Base-by-base conservation (phyloP, 2,797 vertebrate species). In the Enoplosus armatus region DNA sequence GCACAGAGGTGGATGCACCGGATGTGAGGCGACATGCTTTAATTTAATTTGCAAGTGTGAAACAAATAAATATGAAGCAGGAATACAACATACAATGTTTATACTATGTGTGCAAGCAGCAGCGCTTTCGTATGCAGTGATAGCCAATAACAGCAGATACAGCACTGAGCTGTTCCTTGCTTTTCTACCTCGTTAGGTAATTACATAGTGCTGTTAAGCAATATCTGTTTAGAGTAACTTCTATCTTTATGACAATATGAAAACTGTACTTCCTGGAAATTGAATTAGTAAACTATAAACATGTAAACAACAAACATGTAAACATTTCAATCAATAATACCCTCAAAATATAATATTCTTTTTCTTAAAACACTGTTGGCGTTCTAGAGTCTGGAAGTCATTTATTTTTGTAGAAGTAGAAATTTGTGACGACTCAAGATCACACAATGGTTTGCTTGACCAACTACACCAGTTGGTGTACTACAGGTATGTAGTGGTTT, bases 51-150 rank as follows among this genome's bases (percentile, higher is more conserved):
- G 24, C 31, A 63, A 54, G 72, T 69, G 56, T 72, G 48, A 70
- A 68, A 67, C 11, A 56, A 72, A 73, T 72, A 63, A 20, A 81
- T 67, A 66, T 55, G 45, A 66, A 67, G 45, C 63, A 59, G 43
- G 22, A 68, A 43, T 27, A 4, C 37, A 75, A 39, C 27, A 60
- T 35, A 6, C 0, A 2, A 27, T 60, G 27, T 26, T 31, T 76
- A n/a, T 31, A 31, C 29, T 18, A 3, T 5, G 9, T 41, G 39
- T 54, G 24, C 37, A 66, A n/a, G 29, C 35, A 51, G 29, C 16
- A 53, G 12, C 14, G 35, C 7, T 45, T 47, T 48, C 35, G 26
- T 51, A 16, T 39, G 27, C 6, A n/a, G 1, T 51, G 14, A 64
- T 48, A 61, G 31, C 27, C 14, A 35, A n/a, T 15, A 41, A n/a